These are phyloP conservation scores for Eupithecia insigniata DNA, from an alignment of 2,888 invertebrate genomes.

Conservation along the genomic window DNA sequence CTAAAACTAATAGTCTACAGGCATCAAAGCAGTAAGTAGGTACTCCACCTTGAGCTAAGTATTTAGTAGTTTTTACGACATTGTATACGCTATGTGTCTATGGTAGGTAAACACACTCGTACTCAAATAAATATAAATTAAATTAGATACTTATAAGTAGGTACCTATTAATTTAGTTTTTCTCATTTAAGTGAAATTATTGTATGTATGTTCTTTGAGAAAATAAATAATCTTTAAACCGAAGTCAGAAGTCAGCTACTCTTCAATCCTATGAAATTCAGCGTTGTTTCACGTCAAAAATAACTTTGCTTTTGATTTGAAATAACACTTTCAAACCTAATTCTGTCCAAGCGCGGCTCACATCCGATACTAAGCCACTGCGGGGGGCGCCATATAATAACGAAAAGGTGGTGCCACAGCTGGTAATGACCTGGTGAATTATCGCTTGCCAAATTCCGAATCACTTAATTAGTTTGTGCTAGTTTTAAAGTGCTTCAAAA, in stretches of 20 bases:
- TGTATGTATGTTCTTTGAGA: too few relatives aligned
- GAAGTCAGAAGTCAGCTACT: not conserved
- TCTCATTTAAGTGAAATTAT: too few relatives aligned
- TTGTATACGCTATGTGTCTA: too few relatives aligned
- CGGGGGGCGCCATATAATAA: constrained; percentile 29
- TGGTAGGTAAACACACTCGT: too few relatives aligned
- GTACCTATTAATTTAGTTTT: too few relatives aligned
- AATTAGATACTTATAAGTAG: too few relatives aligned
- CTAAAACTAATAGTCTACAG: too few relatives aligned
- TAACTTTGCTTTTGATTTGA: not conserved
- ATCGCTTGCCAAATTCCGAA: constrained; percentile 23
- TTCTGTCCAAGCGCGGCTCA: constrained; percentile 5
- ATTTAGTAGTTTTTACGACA: too few relatives aligned
- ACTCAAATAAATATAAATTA: too few relatives aligned
- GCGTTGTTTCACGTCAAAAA: not conserved
- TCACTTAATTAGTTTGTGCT: constrained; percentile 8
- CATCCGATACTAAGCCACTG: constrained; percentile 19
- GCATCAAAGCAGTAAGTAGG: not conserved
- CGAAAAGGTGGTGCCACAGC: constrained; percentile 29
- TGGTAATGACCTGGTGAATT: constrained; percentile 29
- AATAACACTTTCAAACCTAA: not conserved
- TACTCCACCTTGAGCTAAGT: not conserved
- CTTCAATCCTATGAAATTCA: not conserved
- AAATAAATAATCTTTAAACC: too few relatives aligned
- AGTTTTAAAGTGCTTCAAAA: not conserved